phyloP scores from a whole-genome alignment of 2,888 invertebrate genomes.

The Mesorhabditis sp. region DNA sequence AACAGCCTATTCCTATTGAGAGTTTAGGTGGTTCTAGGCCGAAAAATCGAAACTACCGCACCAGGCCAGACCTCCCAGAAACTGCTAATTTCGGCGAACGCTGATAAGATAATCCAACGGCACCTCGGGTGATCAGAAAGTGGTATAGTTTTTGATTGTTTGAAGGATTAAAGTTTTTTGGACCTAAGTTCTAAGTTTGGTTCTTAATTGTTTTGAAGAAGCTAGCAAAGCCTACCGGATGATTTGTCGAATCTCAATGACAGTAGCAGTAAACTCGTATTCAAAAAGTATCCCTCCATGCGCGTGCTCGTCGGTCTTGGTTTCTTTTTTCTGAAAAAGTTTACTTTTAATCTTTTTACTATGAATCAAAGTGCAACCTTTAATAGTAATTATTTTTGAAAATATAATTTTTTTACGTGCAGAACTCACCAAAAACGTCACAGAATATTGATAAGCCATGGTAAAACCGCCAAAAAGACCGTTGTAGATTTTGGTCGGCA shows the following conservation, averaged over 20 bases:
- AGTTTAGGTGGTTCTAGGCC: too few species aligned
- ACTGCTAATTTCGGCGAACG: too few species aligned
- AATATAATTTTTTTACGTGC: too few species aligned
- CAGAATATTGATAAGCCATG: constrained; percentile 82
- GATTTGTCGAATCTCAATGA: constrained; percentile 46
- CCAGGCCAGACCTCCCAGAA: too few species aligned
- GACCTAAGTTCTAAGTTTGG: too few species aligned
- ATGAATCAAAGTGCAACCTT: not conserved
- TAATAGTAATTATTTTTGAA: not conserved
- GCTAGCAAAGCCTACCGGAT: constrained; percentile 31
- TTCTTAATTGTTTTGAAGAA: too few species aligned
- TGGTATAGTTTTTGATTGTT: not conserved
- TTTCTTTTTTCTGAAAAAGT: constrained; percentile 39
- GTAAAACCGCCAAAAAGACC: constrained; percentile 40
- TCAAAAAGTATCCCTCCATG: constrained; percentile 51
- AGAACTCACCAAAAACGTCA: constrained; percentile 75
- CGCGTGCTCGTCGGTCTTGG: constrained; percentile 39
- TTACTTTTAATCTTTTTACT: constrained; percentile 9
- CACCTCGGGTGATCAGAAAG: too few species aligned
- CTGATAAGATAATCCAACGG: too few species aligned
- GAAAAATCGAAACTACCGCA: too few species aligned
- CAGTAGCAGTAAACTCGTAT: constrained; percentile 51
- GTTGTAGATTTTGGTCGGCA: constrained; percentile 79
- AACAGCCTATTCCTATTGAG: too few species aligned
- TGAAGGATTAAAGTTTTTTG: too few species aligned